Percentiles rank a stretch among this genome's conserved stretches.
Evolutionary conservation across 2,888 invertebrate genomes (phyloP).

Genomic region (Oscheius sp.): DNA sequence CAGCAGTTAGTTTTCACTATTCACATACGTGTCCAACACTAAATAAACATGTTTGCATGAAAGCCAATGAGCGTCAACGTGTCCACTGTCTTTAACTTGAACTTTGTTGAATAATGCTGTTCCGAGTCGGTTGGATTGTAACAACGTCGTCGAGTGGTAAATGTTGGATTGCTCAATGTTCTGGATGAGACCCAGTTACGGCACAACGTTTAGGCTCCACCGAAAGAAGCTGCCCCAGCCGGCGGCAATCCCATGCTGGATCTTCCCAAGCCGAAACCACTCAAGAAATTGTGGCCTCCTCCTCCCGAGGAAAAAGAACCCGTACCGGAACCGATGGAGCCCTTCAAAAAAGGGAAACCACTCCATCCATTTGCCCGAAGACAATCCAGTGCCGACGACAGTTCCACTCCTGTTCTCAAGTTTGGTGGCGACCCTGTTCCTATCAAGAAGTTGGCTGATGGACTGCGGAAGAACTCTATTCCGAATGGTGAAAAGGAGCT

Average conservation of each 20-base stretch:
- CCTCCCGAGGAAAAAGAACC: constrained; percentile 22
- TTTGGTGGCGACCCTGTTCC: constrained; percentile 17
- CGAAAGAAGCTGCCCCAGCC: no score
- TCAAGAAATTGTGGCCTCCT: constrained; percentile 7
- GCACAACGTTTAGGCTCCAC: background rate
- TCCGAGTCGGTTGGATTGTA: background rate
- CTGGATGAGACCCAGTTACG: background rate
- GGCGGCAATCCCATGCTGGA: background rate
- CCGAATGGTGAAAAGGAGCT: background rate
- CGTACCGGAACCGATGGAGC: constrained; percentile 41
- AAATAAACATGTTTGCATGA: constrained; percentile 36
- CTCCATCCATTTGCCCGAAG: constrained; percentile 29
- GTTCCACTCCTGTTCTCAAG: constrained; percentile 36
- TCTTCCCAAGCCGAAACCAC: constrained; percentile 17
- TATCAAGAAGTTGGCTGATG: constrained; percentile 23
- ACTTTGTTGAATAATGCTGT: background rate
- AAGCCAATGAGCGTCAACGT: background rate
- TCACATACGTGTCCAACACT: constrained; percentile 25
- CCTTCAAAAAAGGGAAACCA: constrained; percentile 44
- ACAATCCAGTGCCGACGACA: constrained; percentile 32
- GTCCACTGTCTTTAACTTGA: background rate
- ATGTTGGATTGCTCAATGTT: background rate
- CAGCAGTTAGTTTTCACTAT: constrained; percentile 26
- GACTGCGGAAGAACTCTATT: constrained; percentile 5
- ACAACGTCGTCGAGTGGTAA: no score